phyloP scores from a whole-genome alignment of 2,888 invertebrate species.

The Zygothrica quintamaculata region DNA sequence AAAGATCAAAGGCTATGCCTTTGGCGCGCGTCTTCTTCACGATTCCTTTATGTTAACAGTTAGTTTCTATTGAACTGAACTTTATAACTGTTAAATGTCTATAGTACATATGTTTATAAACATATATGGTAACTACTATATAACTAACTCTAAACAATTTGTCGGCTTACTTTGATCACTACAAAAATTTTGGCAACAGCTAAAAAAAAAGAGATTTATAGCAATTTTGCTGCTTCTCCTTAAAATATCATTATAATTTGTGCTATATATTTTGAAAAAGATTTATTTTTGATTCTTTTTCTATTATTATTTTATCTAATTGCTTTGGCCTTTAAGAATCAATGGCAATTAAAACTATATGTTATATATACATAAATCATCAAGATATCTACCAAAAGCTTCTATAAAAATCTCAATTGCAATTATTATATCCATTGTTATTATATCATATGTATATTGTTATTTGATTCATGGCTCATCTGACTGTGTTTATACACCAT shows the following conservation, averaged over 20 bases:
- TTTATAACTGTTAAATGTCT: background rate
- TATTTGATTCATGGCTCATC: constrained; percentile 1
- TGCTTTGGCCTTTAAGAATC: background rate
- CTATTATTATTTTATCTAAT: too few relatives aligned
- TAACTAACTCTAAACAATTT: background rate
- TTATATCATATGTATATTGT: constrained; percentile 3
- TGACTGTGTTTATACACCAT: constrained; percentile 22
- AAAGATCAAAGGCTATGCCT: constrained; percentile 58
- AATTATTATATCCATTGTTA: too few relatives aligned
- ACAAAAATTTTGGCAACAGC: too few relatives aligned
- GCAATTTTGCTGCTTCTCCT: background rate
- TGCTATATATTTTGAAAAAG: constrained; percentile 1
- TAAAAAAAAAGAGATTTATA: constrained; percentile 14
- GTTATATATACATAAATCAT: background rate
- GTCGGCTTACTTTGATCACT: constrained; percentile 27
- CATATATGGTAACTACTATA: too few relatives aligned
- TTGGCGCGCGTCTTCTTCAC: constrained; percentile 33
- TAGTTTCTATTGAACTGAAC: background rate
- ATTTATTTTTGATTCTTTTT: too few relatives aligned
- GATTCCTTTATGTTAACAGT: constrained; percentile 19
- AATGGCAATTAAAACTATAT: background rate
- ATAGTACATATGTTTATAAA: too few relatives aligned
- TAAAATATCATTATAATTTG: constrained; percentile 1
- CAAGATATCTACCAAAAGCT: too few relatives aligned
- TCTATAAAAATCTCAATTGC: too few relatives aligned